Evolutionary conservation across 2,888 invertebrate species (phyloP), one percentile per base, ranked within the genome.

Genomic region (Mongoloraphidia duomilia): DNA sequence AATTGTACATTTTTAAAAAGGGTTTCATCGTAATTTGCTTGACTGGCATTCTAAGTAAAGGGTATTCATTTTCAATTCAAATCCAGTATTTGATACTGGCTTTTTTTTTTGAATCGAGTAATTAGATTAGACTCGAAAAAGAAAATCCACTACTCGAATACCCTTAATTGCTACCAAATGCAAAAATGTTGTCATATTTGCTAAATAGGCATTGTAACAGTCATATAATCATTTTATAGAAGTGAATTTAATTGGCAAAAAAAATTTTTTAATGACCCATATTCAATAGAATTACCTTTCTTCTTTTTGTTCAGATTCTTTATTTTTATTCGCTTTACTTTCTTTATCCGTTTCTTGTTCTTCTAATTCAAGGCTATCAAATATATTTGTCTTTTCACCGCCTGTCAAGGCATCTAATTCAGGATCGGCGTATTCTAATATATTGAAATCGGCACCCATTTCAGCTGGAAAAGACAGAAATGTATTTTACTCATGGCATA

Each of bases 371-470:
- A 91, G 71, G 50, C 84, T 82, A 63, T 91, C 90, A 48, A 94
- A 76, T 56, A 93, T 86, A 61, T 89, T 90, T 36, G 88, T 88
- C 61, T 85, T 83, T 53, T 81, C 80, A 1, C 84, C 84, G 50
- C 82, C 82, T 53, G 82, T 76, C 57, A 87, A 76, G 52, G 82
- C 81, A 56, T 90, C 91, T 47, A 93, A 70, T 67, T 93, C 93
- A 0, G 94, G 91, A 73, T 95, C 94, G 0, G 92, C 94, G 66
- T 94, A 95, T 66, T 93, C 92, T 54, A 95, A 69, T 60, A 95
- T 92, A 66, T 95, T 94, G 68, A 95, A 95, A 71, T 93, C 93
- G 52, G 88, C 84, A 6, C 91, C 92, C 75, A 92, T 87, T 69
- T 89, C 89, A n/a, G 85, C 87, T 60, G 74, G 70, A 61, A 60